Base-by-base conservation (phyloP, 1,140 invertebrate genomes). In the Andricus grossulariae region DNA sequence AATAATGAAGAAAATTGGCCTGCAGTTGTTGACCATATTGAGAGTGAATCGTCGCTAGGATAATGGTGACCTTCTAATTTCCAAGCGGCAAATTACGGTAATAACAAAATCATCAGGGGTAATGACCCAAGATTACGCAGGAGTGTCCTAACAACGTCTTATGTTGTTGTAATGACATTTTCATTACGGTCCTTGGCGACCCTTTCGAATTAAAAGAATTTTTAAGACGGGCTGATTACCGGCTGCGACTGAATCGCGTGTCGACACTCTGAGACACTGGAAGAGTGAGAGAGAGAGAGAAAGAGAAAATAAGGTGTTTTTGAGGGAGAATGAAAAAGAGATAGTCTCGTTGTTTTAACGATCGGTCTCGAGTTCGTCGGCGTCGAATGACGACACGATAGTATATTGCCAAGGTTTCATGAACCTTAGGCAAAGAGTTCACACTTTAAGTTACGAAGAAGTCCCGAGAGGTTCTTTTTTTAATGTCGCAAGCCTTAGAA, bases 331-430 rank as follows among this genome's bases (percentile, higher is more conserved):
- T 16, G 39, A 32, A 50, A 45, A 39, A 78, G 66, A 73, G 71
- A 71, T 50, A 66, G 25, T 66, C 60, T 66, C 60, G 60, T 66
- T 66, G 39, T 45, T 74, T 75, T 77, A 82, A 83, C 82, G 80
- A 84, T 84, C 82, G 78, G 78, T 82, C 75, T 72, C 49, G 66
- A 76, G 73, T 77, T 80, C 60, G 73, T 77, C 75, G 77, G 45
- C 73, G 83, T 81, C 78, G 82, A 83, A 81, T 80, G 80, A 77
- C 81, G 80, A 81, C 51, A 57, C 50, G 77, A 81, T 66, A 25
- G 75, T 39, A 72, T 79, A 79, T 84, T 84, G 77, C 79, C 76
- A 73, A 25, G 74, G 74, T 79, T 74, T 55, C 73, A 72, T 54
- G 76, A 79, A 57, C 74, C 13, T 52, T n/a, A 66, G 39, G 60